These are phyloP conservation scores for Callithrix jacchus DNA, from an alignment of 2,113 vertebrate genomes.

Conservation along the genomic window DNA sequence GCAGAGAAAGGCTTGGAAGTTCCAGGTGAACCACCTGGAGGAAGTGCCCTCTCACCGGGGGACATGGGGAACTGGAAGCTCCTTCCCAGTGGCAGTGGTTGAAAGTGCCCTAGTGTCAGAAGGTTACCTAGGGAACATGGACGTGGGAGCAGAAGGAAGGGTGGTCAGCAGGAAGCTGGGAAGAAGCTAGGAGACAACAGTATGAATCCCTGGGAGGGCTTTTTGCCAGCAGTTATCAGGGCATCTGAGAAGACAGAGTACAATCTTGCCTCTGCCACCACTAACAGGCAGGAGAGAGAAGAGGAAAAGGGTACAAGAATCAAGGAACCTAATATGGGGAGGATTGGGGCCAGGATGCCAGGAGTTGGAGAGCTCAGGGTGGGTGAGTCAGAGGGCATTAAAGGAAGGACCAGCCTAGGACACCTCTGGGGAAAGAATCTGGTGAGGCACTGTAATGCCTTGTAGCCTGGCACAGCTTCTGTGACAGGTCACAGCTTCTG, in stretches of 20 bases:
- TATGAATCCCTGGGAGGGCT: neutral
- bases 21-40: neutral
- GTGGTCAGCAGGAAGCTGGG: neutral
- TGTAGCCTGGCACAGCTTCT: neutral
- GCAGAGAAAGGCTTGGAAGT: neutral
- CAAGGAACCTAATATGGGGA: neutral
- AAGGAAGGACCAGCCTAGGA: neutral
- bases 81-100: neutral
- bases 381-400: neutral
- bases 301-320: neutral
- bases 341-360: neutral
- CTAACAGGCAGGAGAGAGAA: neutral
- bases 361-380: neutral
- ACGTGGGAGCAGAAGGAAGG: neutral
- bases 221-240: neutral
- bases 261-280: neutral
- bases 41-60: neutral
- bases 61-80: neutral
- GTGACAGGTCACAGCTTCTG: neutral
- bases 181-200: neutral
- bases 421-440: neutral
- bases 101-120: slow-evolving; percentile 22
- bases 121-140: neutral
- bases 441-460: neutral
- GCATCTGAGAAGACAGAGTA: neutral